Conservation (phyloP, 2,797 vertebrate genomes). For the Arnoldichthys spilopterus region DNA sequence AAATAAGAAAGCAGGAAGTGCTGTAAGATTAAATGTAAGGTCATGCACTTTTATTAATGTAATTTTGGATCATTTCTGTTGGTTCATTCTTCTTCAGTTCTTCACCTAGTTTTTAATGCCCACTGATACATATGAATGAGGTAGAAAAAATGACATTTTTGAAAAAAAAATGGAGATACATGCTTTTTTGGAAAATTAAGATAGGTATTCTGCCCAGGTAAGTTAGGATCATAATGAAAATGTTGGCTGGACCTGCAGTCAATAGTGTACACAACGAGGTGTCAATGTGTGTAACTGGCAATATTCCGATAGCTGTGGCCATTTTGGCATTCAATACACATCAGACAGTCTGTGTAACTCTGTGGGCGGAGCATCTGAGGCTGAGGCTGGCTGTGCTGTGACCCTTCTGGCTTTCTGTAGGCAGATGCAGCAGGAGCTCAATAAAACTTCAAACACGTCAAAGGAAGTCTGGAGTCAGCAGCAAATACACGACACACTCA, state of each 20-base stretch:
- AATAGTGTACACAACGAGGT: neutral
- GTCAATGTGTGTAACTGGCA: neutral
- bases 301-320: neutral
- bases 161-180: no score
- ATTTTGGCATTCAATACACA: neutral
- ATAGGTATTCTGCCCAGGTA: no score
- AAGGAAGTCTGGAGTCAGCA: constrained; percentile 64
- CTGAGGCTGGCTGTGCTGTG: constrained; percentile 14
- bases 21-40: no score
- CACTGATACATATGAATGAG: no score
- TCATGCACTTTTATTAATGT: no score
- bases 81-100: no score
- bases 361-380: neutral
- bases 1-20: no score
- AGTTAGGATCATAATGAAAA: no score
- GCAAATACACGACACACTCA: constrained; percentile 37
- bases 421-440: constrained; percentile 47
- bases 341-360: neutral
- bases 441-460: constrained; percentile 65
- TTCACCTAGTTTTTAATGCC: no score
- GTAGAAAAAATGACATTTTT: no score
- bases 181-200: no score
- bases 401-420: constrained; percentile 47
- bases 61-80: no score
- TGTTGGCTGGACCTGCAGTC: neutral